Base-by-base conservation (phyloP, 1,140 invertebrate species). In the Ylistrum balloti region DNA sequence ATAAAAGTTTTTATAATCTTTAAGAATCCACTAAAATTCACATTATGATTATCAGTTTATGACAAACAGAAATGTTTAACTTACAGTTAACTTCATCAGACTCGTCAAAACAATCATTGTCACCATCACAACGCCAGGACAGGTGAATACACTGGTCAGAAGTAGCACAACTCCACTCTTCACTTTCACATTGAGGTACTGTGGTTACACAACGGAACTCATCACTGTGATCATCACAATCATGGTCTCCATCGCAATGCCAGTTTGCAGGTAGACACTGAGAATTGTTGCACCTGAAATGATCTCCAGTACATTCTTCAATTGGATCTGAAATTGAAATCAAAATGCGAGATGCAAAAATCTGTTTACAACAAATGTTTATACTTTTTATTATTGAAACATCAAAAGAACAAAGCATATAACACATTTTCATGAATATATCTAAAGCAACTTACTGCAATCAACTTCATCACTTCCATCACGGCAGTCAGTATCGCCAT, bases 71-170 rank as follows among this genome's bases (percentile, higher is more conserved):
- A 87, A 33, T 74, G 7, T n/a, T 11, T 74, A 74, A 48, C 28
- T 38, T 41, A 41, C 33, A 88, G 22, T 38, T 90, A 3, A 34
- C 33, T 96, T 97, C 97, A 95, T 97, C 97, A 9, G 96, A 97
- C n/a, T 96, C 96, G 95, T 97, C 96, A 17, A 90, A 88, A 93
- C 96, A 97, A 91, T 97, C 96, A 1, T 93, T 88, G n/a, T 95
- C 95, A 9, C 95, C 94, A 91, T 97, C 96, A 95, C 96, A 97
- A 7, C 93, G 45, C 98, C 98, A 99, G 94, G 98, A 98, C 90
- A 97, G 97, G 0, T 98, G 98, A 90, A 99, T 99, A 95, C 99
- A 99, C 45, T 93, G 91, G 33, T 87, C 88, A 32, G 86, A 88
- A n/a, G 85, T 74, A 3, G 86, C 28, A 91, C 91, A 92, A 38